Conservation (phyloP, 2,797 vertebrate species). For the Loriculus beryllinus region DNA sequence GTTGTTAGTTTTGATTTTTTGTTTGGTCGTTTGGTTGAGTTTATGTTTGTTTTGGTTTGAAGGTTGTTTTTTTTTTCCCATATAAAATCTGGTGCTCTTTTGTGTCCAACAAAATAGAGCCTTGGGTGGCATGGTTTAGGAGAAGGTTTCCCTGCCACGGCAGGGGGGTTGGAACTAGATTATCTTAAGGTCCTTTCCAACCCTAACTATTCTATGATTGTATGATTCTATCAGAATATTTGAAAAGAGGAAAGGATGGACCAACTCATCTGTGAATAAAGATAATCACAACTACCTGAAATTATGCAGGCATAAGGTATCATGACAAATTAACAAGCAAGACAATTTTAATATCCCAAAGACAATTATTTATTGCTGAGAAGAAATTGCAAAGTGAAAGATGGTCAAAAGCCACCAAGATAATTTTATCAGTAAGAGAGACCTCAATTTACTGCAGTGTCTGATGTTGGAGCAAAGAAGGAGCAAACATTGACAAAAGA, state of each 20-base stretch:
- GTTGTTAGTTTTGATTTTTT: not conserved
- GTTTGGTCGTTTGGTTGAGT: not conserved
- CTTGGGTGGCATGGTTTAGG: not conserved
- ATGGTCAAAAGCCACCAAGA: conserved; percentile 24
- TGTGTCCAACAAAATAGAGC: not conserved
- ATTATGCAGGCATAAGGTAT: not conserved
- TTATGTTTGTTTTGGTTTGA: not conserved
- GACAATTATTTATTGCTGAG: not conserved
- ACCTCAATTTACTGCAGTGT: conserved; percentile 26
- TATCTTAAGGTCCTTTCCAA: too few relatives aligned
- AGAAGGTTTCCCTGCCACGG: too few relatives aligned
- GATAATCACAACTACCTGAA: not conserved
- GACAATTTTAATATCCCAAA: not conserved
- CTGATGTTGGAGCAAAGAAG: conserved; percentile 3
- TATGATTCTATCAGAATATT: not conserved
- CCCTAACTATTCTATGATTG: too few relatives aligned
- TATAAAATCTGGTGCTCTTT: not conserved
- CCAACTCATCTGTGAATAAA: not conserved
- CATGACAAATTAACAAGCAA: not conserved
- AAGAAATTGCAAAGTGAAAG: conserved; percentile 7
- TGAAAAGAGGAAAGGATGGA: not conserved
- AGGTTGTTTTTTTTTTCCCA: not conserved
- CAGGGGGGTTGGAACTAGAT: too few relatives aligned
- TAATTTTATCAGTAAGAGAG: not conserved
- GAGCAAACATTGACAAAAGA: conserved; percentile 6